Conservation (phyloP, 2,797 vertebrate genomes). For the Molossus molossus region DNA sequence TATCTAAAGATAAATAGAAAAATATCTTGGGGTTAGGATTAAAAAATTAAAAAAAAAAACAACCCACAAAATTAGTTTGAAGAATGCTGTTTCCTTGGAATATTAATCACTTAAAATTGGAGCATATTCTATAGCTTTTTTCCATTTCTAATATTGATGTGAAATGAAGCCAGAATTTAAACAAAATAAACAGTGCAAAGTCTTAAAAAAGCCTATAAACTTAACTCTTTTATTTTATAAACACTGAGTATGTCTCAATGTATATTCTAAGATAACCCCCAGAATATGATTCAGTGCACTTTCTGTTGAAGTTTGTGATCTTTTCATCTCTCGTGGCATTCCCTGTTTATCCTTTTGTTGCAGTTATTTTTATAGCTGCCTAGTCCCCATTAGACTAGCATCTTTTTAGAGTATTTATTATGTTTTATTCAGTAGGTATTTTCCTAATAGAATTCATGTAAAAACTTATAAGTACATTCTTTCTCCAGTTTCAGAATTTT, state of each 20-base stretch:
- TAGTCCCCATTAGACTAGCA: background rate
- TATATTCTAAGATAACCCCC: background rate
- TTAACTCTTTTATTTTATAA: background rate
- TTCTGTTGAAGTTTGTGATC: background rate
- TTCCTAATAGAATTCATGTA: background rate
- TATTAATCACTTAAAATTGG: slow-evolving; percentile 10
- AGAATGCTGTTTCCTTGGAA: background rate
- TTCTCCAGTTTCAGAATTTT: slow-evolving; percentile 23
- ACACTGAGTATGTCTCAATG: background rate
- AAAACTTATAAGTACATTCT: background rate
- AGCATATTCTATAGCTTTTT: background rate
- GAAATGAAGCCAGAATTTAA: slow-evolving; percentile 58
- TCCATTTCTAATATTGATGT: background rate
- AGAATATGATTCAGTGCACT: background rate
- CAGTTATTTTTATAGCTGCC: background rate
- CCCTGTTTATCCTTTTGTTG: background rate
- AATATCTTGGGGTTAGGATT: background rate
- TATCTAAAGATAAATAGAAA: background rate
- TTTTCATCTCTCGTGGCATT: background rate
- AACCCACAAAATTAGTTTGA: slow-evolving; percentile 10
- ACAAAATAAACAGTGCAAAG: background rate
- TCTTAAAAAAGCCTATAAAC: background rate
- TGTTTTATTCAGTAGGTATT: slow-evolving; percentile 26
- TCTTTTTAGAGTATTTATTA: slow-evolving; percentile 48
- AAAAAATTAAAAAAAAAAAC: background rate